Evolutionary conservation across 53 echinoderm and acorn worm genomes (phyloP), one percentile per base, ranked within the genome.

Genomic region (Paracentrotus lividus): DNA sequence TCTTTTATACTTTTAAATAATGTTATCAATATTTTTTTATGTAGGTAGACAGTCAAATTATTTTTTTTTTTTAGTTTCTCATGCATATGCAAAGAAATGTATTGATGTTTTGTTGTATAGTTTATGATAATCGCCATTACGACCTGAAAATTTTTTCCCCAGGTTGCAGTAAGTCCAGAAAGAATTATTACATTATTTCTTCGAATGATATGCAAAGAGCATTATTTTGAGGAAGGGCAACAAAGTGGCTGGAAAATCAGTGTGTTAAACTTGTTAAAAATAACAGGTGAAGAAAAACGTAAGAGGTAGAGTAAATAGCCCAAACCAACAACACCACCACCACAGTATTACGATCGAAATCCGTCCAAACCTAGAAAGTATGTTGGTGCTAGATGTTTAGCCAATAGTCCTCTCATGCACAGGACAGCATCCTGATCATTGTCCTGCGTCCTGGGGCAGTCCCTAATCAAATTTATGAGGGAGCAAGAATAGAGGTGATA

Each of bases 321-420:
- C 77, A 85, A 31, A 31, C 53, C 85, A 53, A 21, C 45, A 81
- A 21, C 84, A 53, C 43, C 45, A 81, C 44, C 84, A 47, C 85
- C 1, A 40, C 53, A 52, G 85, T 85, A 85, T 85, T 85, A 53
- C 45, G 10, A 85, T 81, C 43, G n/a, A 29, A 85, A 52, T 85
- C 85, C 85, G 85, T 85, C 85, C 85, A 85, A 85, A 53, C 85
- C 85, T 44, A 53, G 85, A 52, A 53, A 85, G 85, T 85, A 52
- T 77, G 77, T 21, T 69, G 34, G 33, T 36, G 69, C 36, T 69
- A 33, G 33, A 5, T 3, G 21, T 21, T 21, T 58, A 58, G 58
- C 58, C 58, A 58, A 0, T 13, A 23, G 24, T 59, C 20, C 59
- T 59, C 59, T 23, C 67, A 33, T 67, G 31, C 2, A 1, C 33